These are phyloP conservation scores for Camelus bactrianus DNA, from an alignment of 2,113 vertebrate species.

Conservation along the genomic window DNA sequence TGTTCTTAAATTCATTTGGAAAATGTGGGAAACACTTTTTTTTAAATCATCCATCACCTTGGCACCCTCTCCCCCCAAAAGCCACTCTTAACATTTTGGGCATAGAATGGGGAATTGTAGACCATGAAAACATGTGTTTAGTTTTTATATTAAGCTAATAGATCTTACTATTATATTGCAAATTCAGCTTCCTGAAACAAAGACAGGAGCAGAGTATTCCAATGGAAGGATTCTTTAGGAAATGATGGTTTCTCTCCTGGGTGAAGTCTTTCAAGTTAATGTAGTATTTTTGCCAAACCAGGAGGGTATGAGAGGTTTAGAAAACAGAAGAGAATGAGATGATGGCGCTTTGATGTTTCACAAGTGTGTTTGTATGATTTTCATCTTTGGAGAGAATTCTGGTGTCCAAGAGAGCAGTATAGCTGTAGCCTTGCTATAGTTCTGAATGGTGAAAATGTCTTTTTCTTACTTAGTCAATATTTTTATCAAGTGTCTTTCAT, in stretches of 20 bases:
- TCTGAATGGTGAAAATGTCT: neutral
- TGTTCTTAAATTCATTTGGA: constrained; percentile 30
- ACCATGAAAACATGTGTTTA: neutral
- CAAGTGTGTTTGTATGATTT: neutral
- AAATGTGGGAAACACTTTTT: neutral
- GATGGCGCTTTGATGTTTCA: neutral
- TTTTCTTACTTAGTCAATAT: neutral
- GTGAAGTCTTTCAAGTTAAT: neutral
- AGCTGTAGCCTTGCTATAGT: neutral
- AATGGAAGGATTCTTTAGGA: neutral
- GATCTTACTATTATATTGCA: neutral
- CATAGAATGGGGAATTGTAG: neutral
- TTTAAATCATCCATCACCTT: neutral
- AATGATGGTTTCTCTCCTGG: neutral
- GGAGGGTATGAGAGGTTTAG: neutral
- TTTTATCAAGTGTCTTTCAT: neutral
- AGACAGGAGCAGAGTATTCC: neutral
- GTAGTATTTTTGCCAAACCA: constrained; percentile 20
- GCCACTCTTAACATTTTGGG: neutral
- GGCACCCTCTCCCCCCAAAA: neutral
- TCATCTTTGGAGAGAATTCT: neutral
- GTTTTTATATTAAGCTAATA: neutral
- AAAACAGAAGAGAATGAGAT: neutral
- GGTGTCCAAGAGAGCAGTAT: neutral
- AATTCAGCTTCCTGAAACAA: neutral